Conservation (phyloP, 2,888 invertebrate species). For the Malthinus flaveolus region DNA sequence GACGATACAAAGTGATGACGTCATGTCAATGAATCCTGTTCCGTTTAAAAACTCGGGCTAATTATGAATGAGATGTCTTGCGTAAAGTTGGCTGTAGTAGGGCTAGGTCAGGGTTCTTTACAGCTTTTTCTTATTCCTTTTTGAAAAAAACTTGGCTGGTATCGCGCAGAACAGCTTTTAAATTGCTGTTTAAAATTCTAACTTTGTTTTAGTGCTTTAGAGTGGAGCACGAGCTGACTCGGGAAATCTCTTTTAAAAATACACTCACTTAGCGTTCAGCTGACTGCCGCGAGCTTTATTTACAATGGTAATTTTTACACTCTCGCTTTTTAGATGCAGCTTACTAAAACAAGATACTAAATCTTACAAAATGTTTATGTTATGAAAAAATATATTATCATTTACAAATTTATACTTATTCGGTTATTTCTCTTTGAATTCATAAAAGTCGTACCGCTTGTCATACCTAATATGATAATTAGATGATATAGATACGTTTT, state of each 20-base stretch:
- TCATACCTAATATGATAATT: no score
- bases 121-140: slow-evolving; percentile 49
- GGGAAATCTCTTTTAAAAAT: slow-evolving; percentile 49
- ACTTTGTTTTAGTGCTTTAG: slow-evolving; percentile 53
- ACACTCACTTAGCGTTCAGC: slow-evolving; percentile 47
- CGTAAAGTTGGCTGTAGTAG: slow-evolving; percentile 50
- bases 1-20: slow-evolving; percentile 35
- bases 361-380: slow-evolving; percentile 10
- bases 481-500: no score
- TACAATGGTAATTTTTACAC: slow-evolving; percentile 50
- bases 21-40: slow-evolving; percentile 43
- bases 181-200: slow-evolving; percentile 56
- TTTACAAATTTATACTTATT: background rate
- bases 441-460: no score
- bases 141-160: slow-evolving; percentile 34
- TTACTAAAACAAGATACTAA: slow-evolving; percentile 21
- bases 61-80: slow-evolving; percentile 55
- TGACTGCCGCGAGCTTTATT: slow-evolving; percentile 44
- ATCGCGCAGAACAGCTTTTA: slow-evolving; percentile 50
- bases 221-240: slow-evolving; percentile 42
- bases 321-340: slow-evolving; percentile 40
- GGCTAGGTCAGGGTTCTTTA: slow-evolving; percentile 55
- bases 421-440: background rate
- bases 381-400: slow-evolving; percentile 1
- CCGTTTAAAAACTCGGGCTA: slow-evolving; percentile 54